These are phyloP conservation scores for Pelmatolapia mariae DNA, from an alignment of 2,113 vertebrate genomes.

Conservation along the genomic window DNA sequence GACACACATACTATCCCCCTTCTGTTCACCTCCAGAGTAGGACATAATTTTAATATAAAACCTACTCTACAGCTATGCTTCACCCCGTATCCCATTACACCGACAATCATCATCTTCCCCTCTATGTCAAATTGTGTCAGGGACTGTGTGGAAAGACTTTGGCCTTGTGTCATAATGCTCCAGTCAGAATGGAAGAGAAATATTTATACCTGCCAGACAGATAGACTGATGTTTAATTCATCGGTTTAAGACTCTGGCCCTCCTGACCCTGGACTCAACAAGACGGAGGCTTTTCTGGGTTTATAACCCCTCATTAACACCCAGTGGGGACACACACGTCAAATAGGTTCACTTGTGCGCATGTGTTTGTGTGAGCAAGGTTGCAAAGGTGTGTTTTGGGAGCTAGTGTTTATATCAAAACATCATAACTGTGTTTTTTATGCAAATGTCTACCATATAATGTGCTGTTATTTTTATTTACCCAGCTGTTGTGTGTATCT, in stretches of 20 bases:
- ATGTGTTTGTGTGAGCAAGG: background rate
- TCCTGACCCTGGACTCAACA: slow-evolving; percentile 43
- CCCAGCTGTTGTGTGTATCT: background rate
- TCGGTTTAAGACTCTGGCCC: slow-evolving; percentile 44
- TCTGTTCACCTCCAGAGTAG: background rate
- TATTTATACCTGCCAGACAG: slow-evolving; percentile 65
- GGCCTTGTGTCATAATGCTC: slow-evolving; percentile 48
- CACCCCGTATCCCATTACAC: slow-evolving; percentile 46
- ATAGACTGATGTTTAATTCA: slow-evolving; percentile 71
- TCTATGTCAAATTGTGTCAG: slow-evolving; percentile 49
- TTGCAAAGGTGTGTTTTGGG: background rate
- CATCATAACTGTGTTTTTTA: background rate
- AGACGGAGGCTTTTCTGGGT: slow-evolving; percentile 39
- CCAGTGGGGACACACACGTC: slow-evolving; percentile 15
- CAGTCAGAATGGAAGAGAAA: slow-evolving; percentile 62
- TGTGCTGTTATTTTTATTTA: background rate
- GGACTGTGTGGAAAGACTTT: slow-evolving; percentile 39
- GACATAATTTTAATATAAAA: slow-evolving; percentile 47
- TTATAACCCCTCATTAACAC: slow-evolving; percentile 65
- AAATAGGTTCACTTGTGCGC: slow-evolving; percentile 1
- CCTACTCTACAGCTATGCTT: slow-evolving; percentile 30
- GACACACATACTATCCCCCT: background rate
- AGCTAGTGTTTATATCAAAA: background rate
- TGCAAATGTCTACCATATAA: background rate
- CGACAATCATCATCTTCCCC: slow-evolving; percentile 36